Evolutionary conservation across 2,888 invertebrate genomes (phyloP), one percentile per base, ranked within the genome.

Genomic region (Rhingia rostrata): DNA sequence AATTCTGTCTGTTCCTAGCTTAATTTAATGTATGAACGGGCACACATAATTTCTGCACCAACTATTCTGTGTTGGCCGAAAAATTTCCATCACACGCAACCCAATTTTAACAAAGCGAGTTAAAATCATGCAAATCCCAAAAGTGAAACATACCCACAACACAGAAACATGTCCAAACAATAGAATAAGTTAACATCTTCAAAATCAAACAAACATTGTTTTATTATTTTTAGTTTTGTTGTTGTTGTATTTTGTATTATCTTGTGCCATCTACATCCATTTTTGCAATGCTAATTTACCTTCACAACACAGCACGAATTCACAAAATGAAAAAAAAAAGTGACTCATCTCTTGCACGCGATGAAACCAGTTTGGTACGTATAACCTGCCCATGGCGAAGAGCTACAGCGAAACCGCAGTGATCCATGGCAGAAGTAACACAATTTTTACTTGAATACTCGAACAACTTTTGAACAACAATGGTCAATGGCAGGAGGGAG

Each of bases 201-300:
- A 41, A 84, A 84, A 79, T 79, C 69, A 84, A 84, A 79, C 83
- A 79, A 74, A 74, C 64, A 79, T 58, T 69, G 58, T 84, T 83
- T 77, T 77, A 51, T 67, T 64, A 32, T 39, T 43, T 9, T 58
- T 58, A 6, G 49, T 63, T 35, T 39, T 53, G 56, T 14, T 32
- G 33, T 43, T 53, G 39, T 12, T 54, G 32, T 14, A 41, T 39
- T 63, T 67, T 63, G 64, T 56, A 60, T 75, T 78, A 78, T 72
- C 77, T 82, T 78, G 66, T 78, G 79, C 58, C 73, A 79, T 74
- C 73, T 74, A 45, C 51, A 78, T 51, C 67, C 79, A 73, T 69
- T 84, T 83, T 84, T 79, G 83, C 83, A 84, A 84, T 84, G 79
- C 83, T 74, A 84, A 84, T 83, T 83, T 79, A 67, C 72, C 82